These are phyloP conservation scores for Drosophila mercatorum DNA, from an alignment of 2,888 invertebrate species.

Conservation along the genomic window DNA sequence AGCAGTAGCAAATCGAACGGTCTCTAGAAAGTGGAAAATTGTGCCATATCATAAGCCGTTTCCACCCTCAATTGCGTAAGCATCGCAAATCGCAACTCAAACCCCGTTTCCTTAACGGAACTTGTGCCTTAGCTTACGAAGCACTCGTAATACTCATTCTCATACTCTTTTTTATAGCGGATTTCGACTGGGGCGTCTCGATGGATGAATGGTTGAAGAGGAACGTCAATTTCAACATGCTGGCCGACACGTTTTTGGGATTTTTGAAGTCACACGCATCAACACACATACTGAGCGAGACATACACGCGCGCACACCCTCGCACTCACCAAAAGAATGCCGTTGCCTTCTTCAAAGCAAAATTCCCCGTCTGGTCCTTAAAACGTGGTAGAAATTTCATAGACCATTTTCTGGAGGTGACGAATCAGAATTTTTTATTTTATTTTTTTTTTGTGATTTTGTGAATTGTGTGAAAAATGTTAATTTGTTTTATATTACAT, in stretches of 20 bases:
- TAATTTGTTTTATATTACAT: conserved; percentile 53
- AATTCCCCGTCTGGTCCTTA: conserved; percentile 44
- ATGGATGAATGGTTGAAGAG: conserved; percentile 14
- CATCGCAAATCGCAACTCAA: conserved; percentile 6
- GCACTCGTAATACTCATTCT: conserved; percentile 23
- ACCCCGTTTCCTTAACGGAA: conserved; percentile 13
- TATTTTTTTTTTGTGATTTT: conserved; percentile 40
- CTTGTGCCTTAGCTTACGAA: conserved; percentile 18
- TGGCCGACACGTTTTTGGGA: conserved; percentile 82
- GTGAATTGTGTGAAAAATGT: conserved; percentile 68
- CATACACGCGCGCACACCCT: conserved; percentile 19
- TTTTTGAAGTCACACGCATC: conserved; percentile 80
- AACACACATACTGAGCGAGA: conserved; percentile 29
- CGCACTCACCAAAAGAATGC: conserved; percentile 20
- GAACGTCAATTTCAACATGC: conserved; percentile 73
- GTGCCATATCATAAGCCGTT: conserved; percentile 36
- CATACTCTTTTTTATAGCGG: conserved; percentile 7
- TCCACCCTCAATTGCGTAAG: conserved; percentile 30
- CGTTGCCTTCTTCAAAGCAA: conserved; percentile 56
- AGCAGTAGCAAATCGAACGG: conserved; percentile 10
- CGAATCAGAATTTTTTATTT: conserved; percentile 63
- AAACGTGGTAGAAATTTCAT: conserved; percentile 62
- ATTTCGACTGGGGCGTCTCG: conserved; percentile 6
- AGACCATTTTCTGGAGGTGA: conserved; percentile 65
- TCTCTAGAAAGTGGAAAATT: conserved; percentile 27